Percentiles rank a stretch among this genome's conserved stretches.
Conservation (phyloP, 2,797 vertebrate genomes). For the Cynodonichthys magdalenae region DNA sequence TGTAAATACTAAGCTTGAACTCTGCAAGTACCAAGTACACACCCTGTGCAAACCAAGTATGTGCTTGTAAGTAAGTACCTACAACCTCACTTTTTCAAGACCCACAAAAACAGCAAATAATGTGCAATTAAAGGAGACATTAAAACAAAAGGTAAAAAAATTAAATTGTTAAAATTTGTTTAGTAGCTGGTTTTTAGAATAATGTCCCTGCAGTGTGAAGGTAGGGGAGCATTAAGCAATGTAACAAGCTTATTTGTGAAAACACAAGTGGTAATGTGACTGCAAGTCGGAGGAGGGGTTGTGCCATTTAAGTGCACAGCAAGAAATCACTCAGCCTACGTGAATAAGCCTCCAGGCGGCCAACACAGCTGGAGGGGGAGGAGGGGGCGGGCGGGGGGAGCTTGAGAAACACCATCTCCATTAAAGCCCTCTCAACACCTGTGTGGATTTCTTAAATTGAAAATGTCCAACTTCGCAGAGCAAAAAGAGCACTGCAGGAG, state of each 20-base stretch:
- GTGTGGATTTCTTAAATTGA: constrained; percentile 69
- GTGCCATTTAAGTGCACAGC: constrained; percentile 63
- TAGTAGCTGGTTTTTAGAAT: constrained; percentile 49
- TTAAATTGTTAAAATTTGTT: constrained; percentile 37
- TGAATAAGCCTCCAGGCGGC: constrained; percentile 52
- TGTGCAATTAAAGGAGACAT: constrained; percentile 29
- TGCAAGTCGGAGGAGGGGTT: constrained; percentile 24
- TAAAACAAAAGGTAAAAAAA: constrained; percentile 23
- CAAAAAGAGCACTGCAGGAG: constrained; percentile 13
- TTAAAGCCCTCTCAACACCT: constrained; percentile 66
- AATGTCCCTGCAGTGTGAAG: constrained; percentile 42
- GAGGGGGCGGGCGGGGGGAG: constrained; percentile 13
- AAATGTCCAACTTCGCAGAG: constrained; percentile 52
- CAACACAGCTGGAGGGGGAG: constrained; percentile 43
- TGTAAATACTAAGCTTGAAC: too few relatives aligned
- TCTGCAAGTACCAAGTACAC: too few relatives aligned
- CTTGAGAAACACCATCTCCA: constrained; percentile 50
- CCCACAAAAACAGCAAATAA: constrained; percentile 14
- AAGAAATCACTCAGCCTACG: constrained; percentile 63
- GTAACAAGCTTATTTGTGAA: constrained; percentile 70
- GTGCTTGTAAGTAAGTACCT: too few relatives aligned
- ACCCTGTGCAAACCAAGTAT: too few relatives aligned
- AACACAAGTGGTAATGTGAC: constrained; percentile 53
- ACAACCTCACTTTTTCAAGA: constrained; percentile 21
- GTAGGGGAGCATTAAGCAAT: constrained; percentile 52